phyloP scores from a whole-genome alignment of 2,797 vertebrate genomes.

The Micrastur ruficollis region DNA sequence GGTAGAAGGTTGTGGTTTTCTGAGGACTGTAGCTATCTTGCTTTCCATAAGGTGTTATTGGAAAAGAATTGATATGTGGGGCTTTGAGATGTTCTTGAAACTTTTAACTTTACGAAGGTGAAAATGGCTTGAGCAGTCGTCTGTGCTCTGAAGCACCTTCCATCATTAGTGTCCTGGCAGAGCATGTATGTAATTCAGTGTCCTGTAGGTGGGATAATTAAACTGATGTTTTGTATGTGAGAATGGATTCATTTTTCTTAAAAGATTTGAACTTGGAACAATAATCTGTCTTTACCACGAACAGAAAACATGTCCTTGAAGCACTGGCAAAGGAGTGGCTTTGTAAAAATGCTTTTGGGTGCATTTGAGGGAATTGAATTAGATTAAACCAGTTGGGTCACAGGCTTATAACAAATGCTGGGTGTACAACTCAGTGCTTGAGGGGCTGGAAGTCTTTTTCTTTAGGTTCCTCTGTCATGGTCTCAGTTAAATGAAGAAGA shows the following conservation, averaged over 20 bases:
- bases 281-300: neutral
- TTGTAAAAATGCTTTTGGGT: neutral
- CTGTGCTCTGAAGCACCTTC: neutral
- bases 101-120: neutral
- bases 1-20: neutral
- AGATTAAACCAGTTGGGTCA: neutral
- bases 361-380: neutral
- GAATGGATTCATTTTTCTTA: neutral
- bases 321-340: neutral
- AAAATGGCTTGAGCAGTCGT: neutral
- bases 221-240: neutral
- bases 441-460: neutral
- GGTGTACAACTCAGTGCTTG: neutral
- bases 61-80: neutral
- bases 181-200: rapidly evolving
- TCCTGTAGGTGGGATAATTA: neutral
- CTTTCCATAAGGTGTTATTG: neutral
- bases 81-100: neutral
- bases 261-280: neutral
- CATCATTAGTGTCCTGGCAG: neutral
- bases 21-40: neutral
- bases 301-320: neutral
- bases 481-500: neutral
- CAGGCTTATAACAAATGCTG: neutral
- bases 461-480: neutral